A percentile compares a stretch with the other conserved stretches of the same genome.
Evolutionary conservation across 2,113 vertebrate genomes (phyloP).

Genomic region (Lampris incognitus): DNA sequence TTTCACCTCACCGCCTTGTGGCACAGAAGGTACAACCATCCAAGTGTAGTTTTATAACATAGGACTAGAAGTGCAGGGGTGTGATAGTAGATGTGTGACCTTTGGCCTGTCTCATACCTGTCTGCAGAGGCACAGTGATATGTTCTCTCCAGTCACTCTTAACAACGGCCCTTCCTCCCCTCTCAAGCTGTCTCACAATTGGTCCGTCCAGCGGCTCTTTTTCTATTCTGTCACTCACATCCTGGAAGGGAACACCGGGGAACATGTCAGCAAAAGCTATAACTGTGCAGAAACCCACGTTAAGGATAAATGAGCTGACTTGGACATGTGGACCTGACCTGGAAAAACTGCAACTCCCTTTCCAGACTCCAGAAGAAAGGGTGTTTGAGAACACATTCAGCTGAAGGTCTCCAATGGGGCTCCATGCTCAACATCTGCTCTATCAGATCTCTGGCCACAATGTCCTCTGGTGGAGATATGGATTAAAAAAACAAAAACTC

Average conservation of each 20-base stretch:
- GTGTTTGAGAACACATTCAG: constrained; percentile 92
- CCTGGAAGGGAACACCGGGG: constrained; percentile 78
- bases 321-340: constrained; percentile 79
- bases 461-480: constrained; percentile 81
- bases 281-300: neutral
- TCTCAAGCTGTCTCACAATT: constrained; percentile 92
- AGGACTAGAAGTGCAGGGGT: no score
- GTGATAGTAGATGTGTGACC: neutral
- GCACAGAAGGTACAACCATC: no score
- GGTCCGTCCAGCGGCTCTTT: constrained; percentile 93
- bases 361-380: constrained; percentile 97
- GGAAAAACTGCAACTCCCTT: constrained; percentile 97
- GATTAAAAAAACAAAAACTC: constrained; percentile 19
- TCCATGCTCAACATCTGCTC: constrained; percentile 94
- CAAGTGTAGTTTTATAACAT: no score
- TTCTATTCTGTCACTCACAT: constrained; percentile 97
- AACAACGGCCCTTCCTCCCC: constrained; percentile 92
- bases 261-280: neutral
- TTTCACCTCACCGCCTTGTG: no score
- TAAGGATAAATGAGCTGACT: no score
- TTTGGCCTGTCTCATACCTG: constrained; percentile 80
- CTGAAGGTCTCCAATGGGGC: constrained; percentile 89
- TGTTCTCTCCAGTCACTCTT: constrained; percentile 95
- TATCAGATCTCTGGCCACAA: constrained; percentile 90
- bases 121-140: constrained; percentile 96